Base-by-base conservation (phyloP, 2,888 invertebrate species). In the Ceramica pisi region DNA sequence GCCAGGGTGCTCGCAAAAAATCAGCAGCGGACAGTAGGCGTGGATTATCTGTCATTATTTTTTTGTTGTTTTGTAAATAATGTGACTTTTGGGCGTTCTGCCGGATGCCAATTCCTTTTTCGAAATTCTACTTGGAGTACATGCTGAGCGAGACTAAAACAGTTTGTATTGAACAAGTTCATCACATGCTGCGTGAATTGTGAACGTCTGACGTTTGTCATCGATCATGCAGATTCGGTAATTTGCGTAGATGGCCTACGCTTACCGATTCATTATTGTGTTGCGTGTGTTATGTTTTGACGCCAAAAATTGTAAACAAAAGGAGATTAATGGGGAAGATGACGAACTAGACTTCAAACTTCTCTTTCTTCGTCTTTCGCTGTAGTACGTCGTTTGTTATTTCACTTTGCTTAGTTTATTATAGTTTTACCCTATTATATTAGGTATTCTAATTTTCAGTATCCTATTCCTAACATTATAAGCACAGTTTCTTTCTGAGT, bases 1-100 rank as follows among this genome's bases (percentile, higher is more conserved):
- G 69, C 62, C 86, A 78, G 92, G 93, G 86, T 76, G 88, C 81
- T 87, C 67, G 85, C 84, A 90, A 93, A 92, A 92, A 92, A 88
- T 80, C 86, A 84, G 91, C 83, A 92, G 91, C 88, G 50, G 80
- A 87, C 92, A 89, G 91, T 90, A 90, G 90, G 88, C 82, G 84
- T 71, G 79, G 83, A 90, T 91, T 86, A 90, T 91, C 89, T 85
- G 89, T 87, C 87, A 81, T 90, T 88, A 87, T 90, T 90, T 44
- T 63, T 89, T 90, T 78, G n/a, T 67, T 53, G 72, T 69, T 67
- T 86, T 78, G 88, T 88, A 87, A 89, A 89, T 90, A 89, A 91
- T 92, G 75, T 86, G 68, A 44, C 76, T 81, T 86, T 87, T 79
- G 60, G 81, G 83, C 78, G 78, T 81, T 82, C 71, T 80, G 59